Percentiles rank a stretch among this genome's conserved stretches.
Evolutionary conservation across 2,888 invertebrate genomes (phyloP).

Genomic region (Amitus sp.): DNA sequence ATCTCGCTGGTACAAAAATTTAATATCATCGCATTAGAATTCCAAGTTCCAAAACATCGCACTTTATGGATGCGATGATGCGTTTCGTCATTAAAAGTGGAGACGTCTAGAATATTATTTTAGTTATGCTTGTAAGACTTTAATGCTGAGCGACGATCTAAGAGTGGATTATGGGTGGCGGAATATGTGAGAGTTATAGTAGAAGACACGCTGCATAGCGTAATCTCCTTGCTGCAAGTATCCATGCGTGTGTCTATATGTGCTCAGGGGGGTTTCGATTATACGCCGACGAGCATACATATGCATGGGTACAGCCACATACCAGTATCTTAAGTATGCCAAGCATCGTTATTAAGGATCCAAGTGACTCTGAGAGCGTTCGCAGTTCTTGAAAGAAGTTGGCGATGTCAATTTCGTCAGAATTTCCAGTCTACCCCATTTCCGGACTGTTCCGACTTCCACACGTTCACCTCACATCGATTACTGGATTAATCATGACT

Average conservation of each 20-base stretch:
- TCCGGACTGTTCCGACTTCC: too few species aligned
- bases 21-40: too few species aligned
- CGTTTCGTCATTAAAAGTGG: constrained; percentile 27
- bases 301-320: constrained; percentile 13
- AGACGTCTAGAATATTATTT: constrained; percentile 23
- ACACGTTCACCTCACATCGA: too few species aligned
- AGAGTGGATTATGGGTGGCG: constrained; percentile 40
- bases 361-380: constrained; percentile 14
- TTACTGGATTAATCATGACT: too few species aligned
- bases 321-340: constrained; percentile 20
- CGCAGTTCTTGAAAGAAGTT: constrained; percentile 7
- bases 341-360: constrained; percentile 28
- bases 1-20: too few species aligned
- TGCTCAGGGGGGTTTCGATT: constrained; percentile 17
- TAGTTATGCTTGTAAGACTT: constrained; percentile 33
- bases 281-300: constrained; percentile 14
- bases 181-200: constrained; percentile 44
- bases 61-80: background rate
- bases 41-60: too few species aligned
- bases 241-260: constrained; percentile 3
- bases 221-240: constrained; percentile 31
- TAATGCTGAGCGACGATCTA: constrained; percentile 41
- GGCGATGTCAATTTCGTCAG: background rate
- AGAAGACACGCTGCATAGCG: constrained; percentile 36
- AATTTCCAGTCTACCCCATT: too few species aligned